Percentiles rank a stretch among this genome's conserved stretches.
Conservation (phyloP, 1,140 invertebrate genomes). For the Pachypeltis micranthus region DNA sequence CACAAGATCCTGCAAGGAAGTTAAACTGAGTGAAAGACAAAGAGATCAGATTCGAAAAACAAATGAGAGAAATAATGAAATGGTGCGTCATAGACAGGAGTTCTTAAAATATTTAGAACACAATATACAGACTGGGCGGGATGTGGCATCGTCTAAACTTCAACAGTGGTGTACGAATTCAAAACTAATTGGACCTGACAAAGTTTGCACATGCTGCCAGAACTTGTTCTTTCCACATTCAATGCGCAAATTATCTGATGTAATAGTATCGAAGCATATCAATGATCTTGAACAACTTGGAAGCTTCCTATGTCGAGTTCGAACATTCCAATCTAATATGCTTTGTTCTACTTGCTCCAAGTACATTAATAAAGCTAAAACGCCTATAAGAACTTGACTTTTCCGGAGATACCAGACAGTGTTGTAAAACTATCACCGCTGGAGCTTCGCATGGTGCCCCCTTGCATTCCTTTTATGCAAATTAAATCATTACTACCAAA, state of each 20-base stretch:
- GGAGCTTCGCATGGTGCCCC: neutral
- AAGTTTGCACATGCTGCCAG: neutral
- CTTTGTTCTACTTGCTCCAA: neutral
- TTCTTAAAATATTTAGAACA: no score
- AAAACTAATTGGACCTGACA: neutral
- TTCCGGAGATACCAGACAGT: neutral
- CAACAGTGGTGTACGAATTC: no score
- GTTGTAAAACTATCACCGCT: neutral
- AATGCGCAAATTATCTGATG: neutral
- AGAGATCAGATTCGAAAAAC: no score
- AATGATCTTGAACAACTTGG: neutral
- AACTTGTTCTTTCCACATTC: neutral
- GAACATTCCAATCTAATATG: neutral
- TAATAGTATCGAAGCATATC: neutral
- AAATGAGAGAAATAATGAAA: no score
- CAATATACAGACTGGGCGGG: no score
- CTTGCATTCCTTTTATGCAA: neutral
- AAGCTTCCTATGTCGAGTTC: neutral
- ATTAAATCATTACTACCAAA: neutral
- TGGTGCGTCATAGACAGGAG: no score
- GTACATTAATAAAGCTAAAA: neutral
- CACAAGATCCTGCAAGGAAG: no score
- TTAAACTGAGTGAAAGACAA: no score
- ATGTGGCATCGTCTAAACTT: no score
- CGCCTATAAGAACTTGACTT: neutral